Evolutionary conservation across 2,113 vertebrate genomes (phyloP).

Genomic region (Piliocolobus tephrosceles): DNA sequence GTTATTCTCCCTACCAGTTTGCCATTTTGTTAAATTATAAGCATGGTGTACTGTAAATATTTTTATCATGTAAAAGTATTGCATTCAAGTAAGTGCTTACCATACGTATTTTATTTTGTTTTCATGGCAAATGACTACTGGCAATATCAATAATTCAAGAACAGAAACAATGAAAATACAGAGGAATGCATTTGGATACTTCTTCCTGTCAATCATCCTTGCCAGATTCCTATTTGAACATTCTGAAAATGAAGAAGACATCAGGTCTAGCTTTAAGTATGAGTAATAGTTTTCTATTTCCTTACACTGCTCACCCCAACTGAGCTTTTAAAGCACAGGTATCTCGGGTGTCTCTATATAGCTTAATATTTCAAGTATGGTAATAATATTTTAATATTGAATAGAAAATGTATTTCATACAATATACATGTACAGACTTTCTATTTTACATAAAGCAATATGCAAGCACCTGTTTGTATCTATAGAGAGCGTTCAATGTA

Average conservation of each 20-base stretch:
- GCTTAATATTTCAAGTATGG: slow-evolving; percentile 62
- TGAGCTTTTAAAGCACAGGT: slow-evolving; percentile 61
- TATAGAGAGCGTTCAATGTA: slow-evolving; percentile 76
- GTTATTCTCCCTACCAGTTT: slow-evolving; percentile 11
- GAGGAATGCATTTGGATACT: slow-evolving; percentile 80
- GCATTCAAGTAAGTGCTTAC: slow-evolving; percentile 63
- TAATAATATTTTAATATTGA: slow-evolving; percentile 67
- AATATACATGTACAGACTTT: slow-evolving; percentile 55
- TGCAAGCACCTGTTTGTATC: slow-evolving; percentile 67
- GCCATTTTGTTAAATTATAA: slow-evolving; percentile 67
- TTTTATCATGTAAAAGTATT: slow-evolving; percentile 73
- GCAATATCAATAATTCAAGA: slow-evolving; percentile 87
- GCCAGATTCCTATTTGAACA: slow-evolving; percentile 75
- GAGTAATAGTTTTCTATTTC: slow-evolving; percentile 72
- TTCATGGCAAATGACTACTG: slow-evolving; percentile 85
- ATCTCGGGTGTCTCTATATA: slow-evolving; percentile 42
- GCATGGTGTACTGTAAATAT: slow-evolving; percentile 55
- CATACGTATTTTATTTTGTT: slow-evolving; percentile 80
- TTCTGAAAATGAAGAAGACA: slow-evolving; percentile 77
- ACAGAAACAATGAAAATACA: slow-evolving; percentile 83
- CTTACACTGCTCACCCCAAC: slow-evolving; percentile 56
- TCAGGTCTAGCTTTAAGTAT: slow-evolving; percentile 62
- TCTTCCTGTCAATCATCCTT: slow-evolving; percentile 82
- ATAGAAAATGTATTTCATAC: slow-evolving; percentile 72
- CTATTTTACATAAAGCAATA: slow-evolving; percentile 68